phyloP scores from a whole-genome alignment of 2,888 invertebrate genomes.

The Agrotis ipsilon region DNA sequence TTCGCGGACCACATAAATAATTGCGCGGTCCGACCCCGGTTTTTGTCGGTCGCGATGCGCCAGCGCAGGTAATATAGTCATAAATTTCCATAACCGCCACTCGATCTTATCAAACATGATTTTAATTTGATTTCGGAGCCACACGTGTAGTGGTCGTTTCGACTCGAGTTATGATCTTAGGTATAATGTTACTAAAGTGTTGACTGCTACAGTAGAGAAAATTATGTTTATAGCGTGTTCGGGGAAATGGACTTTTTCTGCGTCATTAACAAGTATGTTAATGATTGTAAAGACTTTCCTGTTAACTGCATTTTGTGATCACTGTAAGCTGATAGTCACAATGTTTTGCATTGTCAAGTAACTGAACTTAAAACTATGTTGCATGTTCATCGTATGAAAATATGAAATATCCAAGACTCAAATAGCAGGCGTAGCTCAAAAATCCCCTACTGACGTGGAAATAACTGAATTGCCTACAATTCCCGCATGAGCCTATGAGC shows the following conservation, averaged over 20 bases:
- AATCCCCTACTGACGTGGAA: no score
- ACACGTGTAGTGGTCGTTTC: constrained; percentile 89
- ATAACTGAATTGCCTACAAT: no score
- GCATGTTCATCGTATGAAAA: no score
- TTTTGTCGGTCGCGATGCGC: constrained; percentile 88
- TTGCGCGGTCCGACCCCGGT: constrained; percentile 86
- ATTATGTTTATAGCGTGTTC: constrained; percentile 27
- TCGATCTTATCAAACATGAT: constrained; percentile 91
- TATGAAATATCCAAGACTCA: no score
- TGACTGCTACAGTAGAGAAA: constrained; percentile 42
- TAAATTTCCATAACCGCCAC: constrained; percentile 91
- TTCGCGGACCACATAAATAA: constrained; percentile 90
- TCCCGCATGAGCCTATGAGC: no score
- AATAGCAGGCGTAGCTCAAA: no score
- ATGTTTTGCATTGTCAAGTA: neutral
- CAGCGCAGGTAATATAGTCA: constrained; percentile 91
- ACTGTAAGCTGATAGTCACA: neutral
- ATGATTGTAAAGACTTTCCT: constrained; percentile 1
- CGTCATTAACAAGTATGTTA: constrained; percentile 25
- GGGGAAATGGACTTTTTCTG: constrained; percentile 16
- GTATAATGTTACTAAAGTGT: constrained; percentile 70
- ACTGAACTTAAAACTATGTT: neutral
- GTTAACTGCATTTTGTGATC: constrained; percentile 15
- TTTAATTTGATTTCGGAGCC: constrained; percentile 91
- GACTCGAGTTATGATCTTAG: constrained; percentile 86